Base-by-base conservation (phyloP, 2,888 invertebrate genomes). In the Tupiocoris notatus region DNA sequence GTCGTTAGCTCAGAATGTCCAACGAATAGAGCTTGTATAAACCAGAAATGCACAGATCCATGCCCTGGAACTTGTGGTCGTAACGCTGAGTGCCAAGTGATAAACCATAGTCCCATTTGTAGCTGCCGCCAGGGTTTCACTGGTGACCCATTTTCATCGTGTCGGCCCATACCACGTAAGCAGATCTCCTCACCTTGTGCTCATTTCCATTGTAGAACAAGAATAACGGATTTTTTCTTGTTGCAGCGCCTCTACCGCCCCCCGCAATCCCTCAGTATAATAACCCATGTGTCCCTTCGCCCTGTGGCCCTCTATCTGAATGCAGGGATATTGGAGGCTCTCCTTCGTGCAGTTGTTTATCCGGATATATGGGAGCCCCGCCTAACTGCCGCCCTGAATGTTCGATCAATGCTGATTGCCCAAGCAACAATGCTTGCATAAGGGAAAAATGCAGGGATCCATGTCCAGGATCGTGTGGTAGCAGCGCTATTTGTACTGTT, bases 41-140 rank as follows among this genome's bases (percentile, higher is more conserved):
- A 84, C 80, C 83, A 84, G 54, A 86, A 86, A 79, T 87, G 87
- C 80, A 83, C 83, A 74, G 84, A 87, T 81, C 87, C 87, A 6
- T 93, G 93, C 81, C 86, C 88, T 16, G 90, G 90, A 79, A 90
- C 90, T 17, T 94, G 94, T 83, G 93, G 92, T n/a, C 85, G 86
- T 78, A 89, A 89, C 81, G 92, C 93, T 0, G 83, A 89, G 75
- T 94, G 94, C 83, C 86, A 89, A 81, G 91, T 91, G 2, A 86
- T 90, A 25, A 91, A 90, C 82, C 93, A 94, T 82, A 88, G 91
- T 82, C 91, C 93, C 6, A 89, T 89, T 81, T 94, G 94, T 81
- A 88, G 88, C 83, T 92, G 92, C 83, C 86, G 88, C 17, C 86
- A 88, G 18, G 89, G 90, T 75, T 89, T 86, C 82, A 86, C 87